Evolutionary conservation across 2,888 invertebrate species (phyloP), one percentile per base, ranked within the genome.

Genomic region (Patella ulyssiponensis): DNA sequence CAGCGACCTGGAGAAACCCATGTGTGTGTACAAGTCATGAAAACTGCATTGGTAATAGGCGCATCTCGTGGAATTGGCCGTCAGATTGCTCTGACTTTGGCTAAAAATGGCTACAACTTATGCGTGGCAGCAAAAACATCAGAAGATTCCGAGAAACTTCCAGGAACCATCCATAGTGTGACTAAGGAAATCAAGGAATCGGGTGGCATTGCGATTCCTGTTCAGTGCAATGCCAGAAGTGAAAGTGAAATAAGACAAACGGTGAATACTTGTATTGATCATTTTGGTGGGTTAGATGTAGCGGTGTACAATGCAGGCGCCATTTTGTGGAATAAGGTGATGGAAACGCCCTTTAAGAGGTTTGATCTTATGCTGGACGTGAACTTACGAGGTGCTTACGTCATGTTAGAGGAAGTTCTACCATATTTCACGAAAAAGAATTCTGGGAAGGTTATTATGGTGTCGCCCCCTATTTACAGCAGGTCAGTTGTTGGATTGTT

Each of bases 281-380:
- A 95, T 86, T 92, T 95, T 87, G 95, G 95, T 72, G 94, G 94
- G 69, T 92, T 96, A 83, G 96, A 96, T 90, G 94, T 95, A 81
- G 95, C 95, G 17, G 94, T 96, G 80, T 96, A 96, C 91, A 96
- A 96, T 91, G 96, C 96, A 17, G 96, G 95, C 3, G 95, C 75
- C 95, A 96, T 93, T 93, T 95, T 95, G 95, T 90, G 87, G 88
- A 84, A 88, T 33, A 84, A 81, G 71, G 88, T 90, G 0, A 51
- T 82, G 14, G 85, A 87, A n/a, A 88, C 89, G 44, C 84, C 88
- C 12, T 52, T 88, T 33, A 85, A 85, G 52, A 74, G 82, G 33
- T 88, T 83, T 81, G 88, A 89, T 71, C 79, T 89, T 15, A 87
- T 88, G 88, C 82, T 84, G 70, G 81, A 86, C 69, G 86, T 89